Base-by-base conservation (phyloP, 2,113 vertebrate species). In the Nothoprocta pentlandii region DNA sequence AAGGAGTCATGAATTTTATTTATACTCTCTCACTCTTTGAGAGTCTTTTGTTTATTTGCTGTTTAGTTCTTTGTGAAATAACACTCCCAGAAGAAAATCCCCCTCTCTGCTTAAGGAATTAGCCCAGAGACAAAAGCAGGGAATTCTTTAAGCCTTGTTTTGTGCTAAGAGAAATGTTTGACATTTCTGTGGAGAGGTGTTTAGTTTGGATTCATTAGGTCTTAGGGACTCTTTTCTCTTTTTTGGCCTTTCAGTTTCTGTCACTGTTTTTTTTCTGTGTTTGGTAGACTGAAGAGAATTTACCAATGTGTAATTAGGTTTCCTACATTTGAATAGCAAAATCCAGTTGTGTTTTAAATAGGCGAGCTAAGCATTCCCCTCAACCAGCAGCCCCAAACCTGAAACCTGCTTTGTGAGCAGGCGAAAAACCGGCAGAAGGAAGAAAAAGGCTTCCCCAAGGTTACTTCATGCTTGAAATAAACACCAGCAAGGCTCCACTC, bases 121-220 rank as follows among this genome's bases (percentile, higher is more conserved):
- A 98, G 98, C 98, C 96, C 97, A 98, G 98, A 97, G 98, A 99
- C 99, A 99, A 99, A 99, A 98, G 98, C 97, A 94, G 97, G 97
- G 98, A 98, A 98, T 98, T 98, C 98, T 98, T 98, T 98, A 99
- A 98, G 98, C 98, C 98, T 98, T 98, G 98, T 98, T 99, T 98
- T 98, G 98, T 98, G 97, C 98, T 97, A 98, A 99, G 98, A 98
- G 98, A 99, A 98, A 98, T 98, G 98, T 99, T 99, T 99, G 98
- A 99, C 98, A 98, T 98, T 98, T 98, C 98, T 98, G 98, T 98
- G 98, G 98, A 98, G 98, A 98, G 98, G 98, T 98, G 98, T 98
- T 99, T 99, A 99, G 98, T 98, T 98, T 99, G 98, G 99, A 99
- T 99, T 99, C 99, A 99, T 99, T 99, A 99, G 98, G 98, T 99